Evolutionary conservation across 2,888 invertebrate species (phyloP), one percentile per base, ranked within the genome.

Genomic region (Agriopis aurantiaria): DNA sequence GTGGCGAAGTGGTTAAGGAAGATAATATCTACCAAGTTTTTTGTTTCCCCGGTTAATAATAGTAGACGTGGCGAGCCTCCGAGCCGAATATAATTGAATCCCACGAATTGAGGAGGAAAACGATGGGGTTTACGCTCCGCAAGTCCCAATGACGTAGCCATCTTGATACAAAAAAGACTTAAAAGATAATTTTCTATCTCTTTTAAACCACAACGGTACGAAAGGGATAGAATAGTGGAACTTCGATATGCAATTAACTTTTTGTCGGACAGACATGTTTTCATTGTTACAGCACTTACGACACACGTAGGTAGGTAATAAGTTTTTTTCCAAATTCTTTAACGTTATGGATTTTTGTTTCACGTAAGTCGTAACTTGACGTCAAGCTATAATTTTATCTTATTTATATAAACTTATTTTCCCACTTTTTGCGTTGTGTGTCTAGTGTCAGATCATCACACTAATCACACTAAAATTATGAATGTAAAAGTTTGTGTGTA

Each of bases 91-190:
- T 93, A 92, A 93, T 93, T 92, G 90, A 84, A 86, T 93, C 89
- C 91, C 88, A 84, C 90, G 92, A 92, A 91, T 80, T 79, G 87
- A 85, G 85, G 80, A 87, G 88, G 89, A 88, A 89, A 91, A 90
- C 83, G 88, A 85, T 83, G 84, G 87, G 84, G 88, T 88, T 72
- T 91, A 89, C 90, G 90, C 87, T 89, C 85, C 80, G 86, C 83
- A 86, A 85, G 82, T 78, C 84, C 85, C 86, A 85, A 86, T 92
- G 90, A 91, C 88, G 88, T 81, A 78, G 88, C 88, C 74, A 83
- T 87, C 89, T 88, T 80, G 74, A 78, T 74, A 81, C 75, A 82
- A 85, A 87, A 87, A 85, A 85, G 79, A 73, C 68, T 74, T 74
- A 69, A 56, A 65, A 63, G 67, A 68, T 63, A 40, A 14, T 55